A percentile compares a stretch with the other conserved stretches of the same genome.
Conservation (phyloP, 2,888 invertebrate species). For the Phaonia tiefii region DNA sequence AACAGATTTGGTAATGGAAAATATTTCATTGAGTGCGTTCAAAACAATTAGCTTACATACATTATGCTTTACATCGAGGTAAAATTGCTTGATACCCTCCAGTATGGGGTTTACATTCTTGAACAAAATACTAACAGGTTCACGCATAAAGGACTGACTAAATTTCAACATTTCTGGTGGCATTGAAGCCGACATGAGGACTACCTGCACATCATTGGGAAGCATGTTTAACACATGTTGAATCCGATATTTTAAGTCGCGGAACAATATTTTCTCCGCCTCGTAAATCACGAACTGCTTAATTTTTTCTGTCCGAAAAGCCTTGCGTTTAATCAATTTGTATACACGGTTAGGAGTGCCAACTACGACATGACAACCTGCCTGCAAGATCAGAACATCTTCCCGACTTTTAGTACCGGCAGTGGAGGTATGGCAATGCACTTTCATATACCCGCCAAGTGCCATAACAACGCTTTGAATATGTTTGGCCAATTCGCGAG, state of each 20-base stretch:
- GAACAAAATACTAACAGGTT: conserved; percentile 97
- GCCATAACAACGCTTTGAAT: conserved; percentile 96
- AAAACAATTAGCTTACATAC: conserved; percentile 97
- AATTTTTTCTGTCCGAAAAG: conserved; percentile 92
- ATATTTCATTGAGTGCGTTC: conserved; percentile 98
- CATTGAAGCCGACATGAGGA: conserved; percentile 99
- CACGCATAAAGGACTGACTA: conserved; percentile 98
- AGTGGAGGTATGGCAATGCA: conserved; percentile 99
- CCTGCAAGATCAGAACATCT: conserved; percentile 96
- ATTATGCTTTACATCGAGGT: conserved; percentile 94
- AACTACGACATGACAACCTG: conserved; percentile 97
- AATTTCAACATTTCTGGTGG: conserved; percentile 98
- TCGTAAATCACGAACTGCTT: conserved; percentile 99
- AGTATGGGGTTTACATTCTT: conserved; percentile 97
- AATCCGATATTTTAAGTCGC: conserved; percentile 99
- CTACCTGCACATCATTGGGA: conserved; percentile 94
- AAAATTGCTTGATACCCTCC: conserved; percentile 99
- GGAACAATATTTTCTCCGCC: conserved; percentile 99
- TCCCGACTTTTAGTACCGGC: conserved; percentile 99
- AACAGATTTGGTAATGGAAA: conserved; percentile 99
- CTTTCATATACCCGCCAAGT: conserved; percentile 98
- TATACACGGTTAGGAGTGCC: conserved; percentile 99
- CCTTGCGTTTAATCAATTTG: conserved; percentile 97
- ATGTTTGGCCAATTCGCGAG: conserved; percentile 89
- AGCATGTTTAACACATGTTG: conserved; percentile 98